Evolutionary conservation across 2,797 vertebrate genomes (phyloP), one percentile per base, ranked within the genome.

Genomic region (Anniella stebbinsi): DNA sequence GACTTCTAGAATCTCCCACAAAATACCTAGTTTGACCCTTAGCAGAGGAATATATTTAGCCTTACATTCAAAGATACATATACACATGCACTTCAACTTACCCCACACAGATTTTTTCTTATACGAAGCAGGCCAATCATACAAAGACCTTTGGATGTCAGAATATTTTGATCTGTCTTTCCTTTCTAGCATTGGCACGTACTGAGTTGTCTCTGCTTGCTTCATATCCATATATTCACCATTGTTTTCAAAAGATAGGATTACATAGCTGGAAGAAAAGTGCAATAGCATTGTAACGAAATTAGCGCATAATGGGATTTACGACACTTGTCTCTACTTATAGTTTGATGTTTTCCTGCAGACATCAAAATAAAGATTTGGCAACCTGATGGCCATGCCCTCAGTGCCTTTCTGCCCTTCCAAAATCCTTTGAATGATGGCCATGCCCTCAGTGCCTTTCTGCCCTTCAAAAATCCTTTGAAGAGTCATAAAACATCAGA

Each of bases 151-250:
- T 95, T 99, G 98, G 95, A 99, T 98, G 95, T 99, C 98, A 0
- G 98, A 98, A 94, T 99, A 99, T 86, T 99, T 99, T 11, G 98
- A 98, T 36, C 97, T 92, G 25, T 98, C 98, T 92, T 97, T 98
- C 95, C 99, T 99, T 96, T 99, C 99, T 94, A 99, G 96, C 99
- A 99, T 99, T 70, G 99, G 99, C 36, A 99, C 99, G 0, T 99
- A 99, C 91, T 99, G 99, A 67, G 98, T 99, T 80, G 97, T 98
- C 76, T 99, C 99, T 1, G 97, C 98, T 95, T 99, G 99, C 96
- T 99, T 99, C 99, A 99, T 99, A 93, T 99, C 99, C 99, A 99
- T 99, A 95, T 99, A 99, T 95, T 99, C 99, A 2, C 98, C 98
- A 92, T 98, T 99, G 95, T 98, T 98, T 97, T 99, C 99, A 89